Percentiles rank a stretch among this genome's conserved stretches.
Evolutionary conservation across 2,797 vertebrate genomes (phyloP).

Genomic region (Tokudaia tokunoshimensis): DNA sequence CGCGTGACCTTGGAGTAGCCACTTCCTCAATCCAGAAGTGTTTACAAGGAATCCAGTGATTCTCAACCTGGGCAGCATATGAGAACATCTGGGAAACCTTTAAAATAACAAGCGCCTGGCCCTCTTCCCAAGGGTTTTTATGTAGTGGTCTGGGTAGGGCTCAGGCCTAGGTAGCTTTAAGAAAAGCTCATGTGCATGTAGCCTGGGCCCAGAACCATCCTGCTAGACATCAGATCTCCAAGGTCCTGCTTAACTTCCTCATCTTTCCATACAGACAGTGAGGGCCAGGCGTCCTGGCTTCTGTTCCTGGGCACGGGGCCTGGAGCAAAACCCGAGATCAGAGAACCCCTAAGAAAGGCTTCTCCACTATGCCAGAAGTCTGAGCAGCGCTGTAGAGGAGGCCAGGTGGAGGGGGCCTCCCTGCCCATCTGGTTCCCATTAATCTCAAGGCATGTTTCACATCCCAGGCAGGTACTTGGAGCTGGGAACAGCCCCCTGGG

Average conservation of each 20-base stretch:
- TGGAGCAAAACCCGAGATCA: constrained; percentile 14
- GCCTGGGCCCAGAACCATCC: constrained; percentile 11
- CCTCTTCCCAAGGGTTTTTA: constrained; percentile 46
- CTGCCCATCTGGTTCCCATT: constrained; percentile 89
- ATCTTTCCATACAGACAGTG: constrained; percentile 53
- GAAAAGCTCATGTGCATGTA: not conserved
- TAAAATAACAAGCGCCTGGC: constrained; percentile 54
- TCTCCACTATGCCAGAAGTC: constrained; percentile 68
- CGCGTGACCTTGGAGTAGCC: not conserved
- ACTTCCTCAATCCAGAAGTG: constrained; percentile 28
- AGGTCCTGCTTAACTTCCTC: not conserved
- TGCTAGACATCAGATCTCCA: accelerated
- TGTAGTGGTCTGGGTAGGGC: constrained; percentile 1
- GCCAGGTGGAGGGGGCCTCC: constrained; percentile 84
- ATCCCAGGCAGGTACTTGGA: constrained; percentile 89
- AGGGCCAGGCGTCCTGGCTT: constrained; percentile 27
- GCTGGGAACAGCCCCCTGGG: constrained; percentile 88
- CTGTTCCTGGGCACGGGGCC: constrained; percentile 31
- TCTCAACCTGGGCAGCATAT: constrained; percentile 49
- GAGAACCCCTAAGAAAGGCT: constrained; percentile 69
- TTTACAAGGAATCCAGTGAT: constrained; percentile 10
- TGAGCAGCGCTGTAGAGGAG: constrained; percentile 25
- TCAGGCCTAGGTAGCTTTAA: constrained; percentile 17
- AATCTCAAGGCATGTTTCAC: constrained; percentile 87
- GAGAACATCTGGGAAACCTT: constrained; percentile 68